Conservation (phyloP, 1,140 invertebrate species). For the Apis laboriosa region DNA sequence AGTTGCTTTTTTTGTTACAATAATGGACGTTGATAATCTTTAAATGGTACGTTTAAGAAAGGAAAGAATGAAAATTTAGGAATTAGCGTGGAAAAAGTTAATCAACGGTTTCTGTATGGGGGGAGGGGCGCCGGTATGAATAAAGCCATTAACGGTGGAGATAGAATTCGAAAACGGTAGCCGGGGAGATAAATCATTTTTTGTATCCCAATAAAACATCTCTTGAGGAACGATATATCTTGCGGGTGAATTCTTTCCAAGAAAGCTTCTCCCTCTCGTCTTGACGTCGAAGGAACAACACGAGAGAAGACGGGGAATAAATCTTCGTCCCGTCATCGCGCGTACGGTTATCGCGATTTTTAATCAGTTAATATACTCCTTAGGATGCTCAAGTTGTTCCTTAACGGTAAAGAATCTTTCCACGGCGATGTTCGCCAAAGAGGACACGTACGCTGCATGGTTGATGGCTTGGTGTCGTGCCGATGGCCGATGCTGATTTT, state of each 20-base stretch:
- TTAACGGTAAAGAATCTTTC: slow-evolving; percentile 39
- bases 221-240: not conserved
- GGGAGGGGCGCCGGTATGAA: accelerated
- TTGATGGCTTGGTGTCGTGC: not conserved
- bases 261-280: not conserved
- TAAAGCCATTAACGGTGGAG: not conserved
- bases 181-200: not conserved
- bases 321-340: slow-evolving; percentile 23
- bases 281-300: not conserved
- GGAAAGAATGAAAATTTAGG: too few relatives aligned
- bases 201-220: not conserved
- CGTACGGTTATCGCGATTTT: slow-evolving; percentile 31
- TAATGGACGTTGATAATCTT: too few relatives aligned
- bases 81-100: too few relatives aligned
- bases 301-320: slow-evolving; percentile 10
- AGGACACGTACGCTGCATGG: slow-evolving; percentile 19
- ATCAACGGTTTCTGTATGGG: not conserved
- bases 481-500: slow-evolving; percentile 23
- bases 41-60: too few relatives aligned
- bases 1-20: too few relatives aligned
- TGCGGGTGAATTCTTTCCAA: not conserved
- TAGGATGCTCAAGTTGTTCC: slow-evolving; percentile 27
- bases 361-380: slow-evolving; percentile 35
- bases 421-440: slow-evolving; percentile 21
- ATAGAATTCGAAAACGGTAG: not conserved